A percentile compares a stretch with the other conserved stretches of the same genome.
phyloP scores from a whole-genome alignment of 2,113 vertebrate species.

The Rhabdomys dilectus region DNA sequence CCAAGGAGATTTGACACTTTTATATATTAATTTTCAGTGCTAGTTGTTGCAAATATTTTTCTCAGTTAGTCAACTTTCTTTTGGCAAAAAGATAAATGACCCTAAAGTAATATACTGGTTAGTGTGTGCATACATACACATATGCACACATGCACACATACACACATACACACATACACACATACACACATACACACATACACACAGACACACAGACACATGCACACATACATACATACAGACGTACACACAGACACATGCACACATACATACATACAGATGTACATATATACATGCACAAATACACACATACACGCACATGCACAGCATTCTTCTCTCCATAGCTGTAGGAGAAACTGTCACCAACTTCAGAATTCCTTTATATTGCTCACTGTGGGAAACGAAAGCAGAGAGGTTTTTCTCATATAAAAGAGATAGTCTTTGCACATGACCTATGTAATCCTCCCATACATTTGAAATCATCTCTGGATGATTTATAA shows the following conservation, averaged over 20 bases:
- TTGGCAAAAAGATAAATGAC: not conserved
- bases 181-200: not conserved
- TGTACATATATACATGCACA: not conserved
- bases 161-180: not conserved
- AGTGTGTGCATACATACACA: too few relatives aligned
- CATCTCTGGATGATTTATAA: not conserved
- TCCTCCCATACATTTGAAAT: not conserved
- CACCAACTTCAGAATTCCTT: not conserved
- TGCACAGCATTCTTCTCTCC: not conserved
- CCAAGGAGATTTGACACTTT: not conserved
- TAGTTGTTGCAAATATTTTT: constrained; percentile 8
- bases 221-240: not conserved
- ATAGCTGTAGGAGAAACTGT: not conserved
- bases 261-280: too few relatives aligned
- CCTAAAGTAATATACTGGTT: not conserved
- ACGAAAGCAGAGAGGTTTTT: not conserved
- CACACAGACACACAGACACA: too few relatives aligned
- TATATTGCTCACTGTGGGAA: not conserved
- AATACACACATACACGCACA: not conserved
- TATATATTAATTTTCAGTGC: not conserved
- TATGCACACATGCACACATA: not conserved
- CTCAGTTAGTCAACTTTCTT: not conserved
- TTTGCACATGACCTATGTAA: not conserved
- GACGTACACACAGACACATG: not conserved
- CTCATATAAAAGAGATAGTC: not conserved